Conservation (phyloP, 1,140 invertebrate species). For the Ceratina australensis region DNA sequence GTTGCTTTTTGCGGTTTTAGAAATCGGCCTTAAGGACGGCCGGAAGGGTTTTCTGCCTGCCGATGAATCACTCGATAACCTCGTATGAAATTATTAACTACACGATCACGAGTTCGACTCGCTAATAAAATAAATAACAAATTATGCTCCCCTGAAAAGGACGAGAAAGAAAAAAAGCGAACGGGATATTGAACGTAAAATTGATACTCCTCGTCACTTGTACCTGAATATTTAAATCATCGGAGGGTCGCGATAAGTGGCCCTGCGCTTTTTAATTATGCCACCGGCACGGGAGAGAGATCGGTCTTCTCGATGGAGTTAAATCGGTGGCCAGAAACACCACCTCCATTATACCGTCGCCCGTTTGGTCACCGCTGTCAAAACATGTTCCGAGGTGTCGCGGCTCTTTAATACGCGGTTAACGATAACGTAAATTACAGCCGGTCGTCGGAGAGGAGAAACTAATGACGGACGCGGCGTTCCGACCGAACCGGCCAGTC, state of each 20-base stretch:
- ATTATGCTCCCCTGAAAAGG: background rate
- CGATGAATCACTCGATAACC: background rate
- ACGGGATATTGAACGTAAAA: background rate
- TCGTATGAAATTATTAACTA: background rate
- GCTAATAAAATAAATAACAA: constrained; percentile 1
- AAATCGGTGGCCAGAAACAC: constrained; percentile 1
- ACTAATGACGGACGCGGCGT: constrained; percentile 24
- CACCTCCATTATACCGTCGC: background rate
- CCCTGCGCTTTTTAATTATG: constrained; percentile 24
- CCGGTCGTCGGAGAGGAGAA: constrained; percentile 4
- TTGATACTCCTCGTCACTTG: background rate
- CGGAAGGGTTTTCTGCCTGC: constrained; percentile 25
- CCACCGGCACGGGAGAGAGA: background rate
- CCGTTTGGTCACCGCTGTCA: constrained; percentile 23
- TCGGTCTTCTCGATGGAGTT: constrained; percentile 12
- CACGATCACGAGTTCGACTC: background rate
- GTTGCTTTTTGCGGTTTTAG: constrained; percentile 71
- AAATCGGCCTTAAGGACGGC: constrained; percentile 76
- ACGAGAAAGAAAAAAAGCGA: background rate
- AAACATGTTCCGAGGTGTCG: constrained; percentile 43
- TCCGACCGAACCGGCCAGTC: constrained; percentile 1
- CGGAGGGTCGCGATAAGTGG: background rate
- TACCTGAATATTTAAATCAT: background rate
- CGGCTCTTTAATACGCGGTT: constrained; percentile 44
- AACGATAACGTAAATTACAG: constrained; percentile 57